These are phyloP conservation scores for Ageneiosus marmoratus DNA, from an alignment of 2,113 vertebrate genomes.

Conservation along the genomic window DNA sequence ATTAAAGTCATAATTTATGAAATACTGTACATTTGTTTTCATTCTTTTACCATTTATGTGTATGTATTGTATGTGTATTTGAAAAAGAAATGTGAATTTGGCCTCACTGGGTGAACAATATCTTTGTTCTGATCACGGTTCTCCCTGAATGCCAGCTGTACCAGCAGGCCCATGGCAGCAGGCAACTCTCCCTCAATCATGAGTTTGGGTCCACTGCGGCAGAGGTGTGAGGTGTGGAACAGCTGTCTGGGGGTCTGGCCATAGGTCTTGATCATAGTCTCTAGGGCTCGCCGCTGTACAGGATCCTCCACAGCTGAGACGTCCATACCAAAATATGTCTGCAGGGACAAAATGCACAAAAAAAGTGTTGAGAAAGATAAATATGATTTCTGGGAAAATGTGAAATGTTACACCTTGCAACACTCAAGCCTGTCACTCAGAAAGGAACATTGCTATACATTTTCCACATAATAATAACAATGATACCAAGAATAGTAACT, in stretches of 20 bases:
- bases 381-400: neutral
- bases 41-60: neutral
- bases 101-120: slow-evolving; percentile 82
- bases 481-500: neutral
- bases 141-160: slow-evolving; percentile 96
- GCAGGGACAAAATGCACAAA: neutral
- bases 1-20: neutral
- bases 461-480: neutral
- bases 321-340: slow-evolving; percentile 99
- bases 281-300: slow-evolving; percentile 92
- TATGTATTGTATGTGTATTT: neutral
- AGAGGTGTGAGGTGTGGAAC: slow-evolving; percentile 83
- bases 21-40: neutral
- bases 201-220: slow-evolving; percentile 81
- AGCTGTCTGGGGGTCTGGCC: slow-evolving; percentile 95
- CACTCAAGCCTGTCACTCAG: neutral
- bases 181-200: slow-evolving; percentile 92
- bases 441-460: neutral
- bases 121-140: slow-evolving; percentile 86
- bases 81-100: neutral
- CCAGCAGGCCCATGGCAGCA: slow-evolving; percentile 91
- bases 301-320: slow-evolving; percentile 97
- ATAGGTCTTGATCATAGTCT: slow-evolving; percentile 99
- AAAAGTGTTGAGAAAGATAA: neutral
- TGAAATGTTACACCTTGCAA: neutral